phyloP scores from a whole-genome alignment of 2,113 vertebrate genomes.

The Edolisoma coerulescens region DNA sequence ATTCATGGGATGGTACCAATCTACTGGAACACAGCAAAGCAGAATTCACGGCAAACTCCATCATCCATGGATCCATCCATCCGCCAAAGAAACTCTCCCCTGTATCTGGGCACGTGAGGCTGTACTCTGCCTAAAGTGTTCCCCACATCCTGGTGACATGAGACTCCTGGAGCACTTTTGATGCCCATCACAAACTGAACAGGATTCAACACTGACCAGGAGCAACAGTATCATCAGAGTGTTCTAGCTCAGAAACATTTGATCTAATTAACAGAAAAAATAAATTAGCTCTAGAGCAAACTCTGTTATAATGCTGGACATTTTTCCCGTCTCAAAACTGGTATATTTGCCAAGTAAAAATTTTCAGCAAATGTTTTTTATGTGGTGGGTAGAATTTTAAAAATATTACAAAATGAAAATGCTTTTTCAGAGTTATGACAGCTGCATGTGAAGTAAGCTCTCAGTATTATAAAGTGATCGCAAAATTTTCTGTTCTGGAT shows the following conservation, averaged over 20 bases:
- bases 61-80: background rate
- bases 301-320: background rate
- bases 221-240: background rate
- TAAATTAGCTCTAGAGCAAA: background rate
- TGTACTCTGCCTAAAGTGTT: background rate
- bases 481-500: slow-evolving; percentile 16
- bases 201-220: background rate
- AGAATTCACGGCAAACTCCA: background rate
- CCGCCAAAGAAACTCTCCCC: background rate
- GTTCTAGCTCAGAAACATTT: background rate
- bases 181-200: background rate
- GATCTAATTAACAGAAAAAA: background rate
- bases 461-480: slow-evolving; percentile 2
- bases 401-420: slow-evolving; percentile 29
- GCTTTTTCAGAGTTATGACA: slow-evolving; percentile 19
- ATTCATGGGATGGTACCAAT: background rate
- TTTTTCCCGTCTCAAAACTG: background rate
- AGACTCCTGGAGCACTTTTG: background rate
- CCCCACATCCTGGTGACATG: accelerated
- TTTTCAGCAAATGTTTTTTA: background rate
- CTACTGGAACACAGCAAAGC: background rate
- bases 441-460: slow-evolving; percentile 15
- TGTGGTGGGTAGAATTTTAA: background rate
- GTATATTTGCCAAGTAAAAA: background rate
- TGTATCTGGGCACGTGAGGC: background rate